Evolutionary conservation across 2,888 invertebrate genomes (phyloP).

Genomic region (Chrysodeixis includens): DNA sequence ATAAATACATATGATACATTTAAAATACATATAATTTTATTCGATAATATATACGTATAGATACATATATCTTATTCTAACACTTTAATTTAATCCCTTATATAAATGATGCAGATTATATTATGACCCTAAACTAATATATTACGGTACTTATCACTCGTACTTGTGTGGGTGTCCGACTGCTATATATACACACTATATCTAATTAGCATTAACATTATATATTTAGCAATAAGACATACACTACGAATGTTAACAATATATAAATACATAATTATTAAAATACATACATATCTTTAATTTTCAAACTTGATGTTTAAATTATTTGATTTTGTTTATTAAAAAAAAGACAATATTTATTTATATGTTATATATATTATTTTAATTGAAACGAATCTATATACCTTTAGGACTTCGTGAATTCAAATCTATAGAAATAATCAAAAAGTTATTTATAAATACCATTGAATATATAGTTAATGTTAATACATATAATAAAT

Average conservation of each 20-base stretch:
- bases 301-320: too few species aligned
- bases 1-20: too few species aligned
- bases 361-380: too few species aligned
- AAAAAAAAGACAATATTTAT: too few species aligned
- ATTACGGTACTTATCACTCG: conserved; percentile 72
- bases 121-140: conserved; percentile 13
- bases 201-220: conserved; percentile 29
- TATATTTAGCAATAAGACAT: conserved; percentile 20
- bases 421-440: too few species aligned
- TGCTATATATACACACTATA: conserved; percentile 72
- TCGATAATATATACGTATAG: neutral
- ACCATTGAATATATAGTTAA: neutral
- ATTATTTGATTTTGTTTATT: neutral
- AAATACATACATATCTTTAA: neutral
- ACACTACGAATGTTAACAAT: conserved; percentile 3
- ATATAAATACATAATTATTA: neutral
- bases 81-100: neutral
- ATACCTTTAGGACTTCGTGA: too few species aligned
- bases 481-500: neutral
- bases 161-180: conserved; percentile 73
- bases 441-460: too few species aligned
- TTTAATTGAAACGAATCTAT: too few species aligned
- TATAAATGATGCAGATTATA: neutral
- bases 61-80: neutral
- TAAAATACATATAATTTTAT: too few species aligned